These are phyloP conservation scores for Agrilus biguttatus DNA, from an alignment of 2,888 invertebrate genomes.

Conservation along the genomic window DNA sequence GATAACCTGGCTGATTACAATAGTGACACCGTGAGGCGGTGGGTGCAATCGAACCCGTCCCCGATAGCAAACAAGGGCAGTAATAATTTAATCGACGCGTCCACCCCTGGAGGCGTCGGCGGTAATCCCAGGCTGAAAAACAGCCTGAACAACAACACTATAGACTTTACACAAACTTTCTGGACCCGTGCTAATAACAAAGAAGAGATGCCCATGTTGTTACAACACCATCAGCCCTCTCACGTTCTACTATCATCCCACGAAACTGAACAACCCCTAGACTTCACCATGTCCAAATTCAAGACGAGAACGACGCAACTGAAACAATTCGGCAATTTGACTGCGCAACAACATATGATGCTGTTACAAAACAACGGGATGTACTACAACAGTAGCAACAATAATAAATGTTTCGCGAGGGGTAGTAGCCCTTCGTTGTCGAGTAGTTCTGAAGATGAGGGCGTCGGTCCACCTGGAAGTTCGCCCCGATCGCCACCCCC, in stretches of 20 bases:
- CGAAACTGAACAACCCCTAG: conserved; percentile 48
- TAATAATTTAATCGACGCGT: conserved; percentile 20
- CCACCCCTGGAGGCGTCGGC: conserved; percentile 8
- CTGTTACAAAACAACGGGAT: conserved; percentile 28
- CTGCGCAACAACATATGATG: conserved; percentile 29
- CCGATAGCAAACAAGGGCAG: conserved; percentile 30
- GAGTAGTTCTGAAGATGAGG: conserved; percentile 33
- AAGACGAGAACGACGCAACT: conserved; percentile 29
- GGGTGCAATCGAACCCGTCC: conserved; percentile 40
- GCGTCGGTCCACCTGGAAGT: conserved; percentile 25
- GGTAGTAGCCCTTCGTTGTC: conserved; percentile 30
- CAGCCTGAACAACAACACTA: conserved; percentile 37
- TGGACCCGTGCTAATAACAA: conserved; percentile 17
- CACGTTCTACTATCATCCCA: conserved; percentile 34
- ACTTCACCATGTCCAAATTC: conserved; percentile 55
- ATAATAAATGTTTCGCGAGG: conserved; percentile 23
- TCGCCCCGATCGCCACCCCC: conserved; percentile 27
- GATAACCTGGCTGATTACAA: conserved; percentile 46
- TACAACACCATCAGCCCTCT: conserved; percentile 34
- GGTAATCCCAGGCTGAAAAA: conserved; percentile 26
- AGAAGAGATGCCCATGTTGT: conserved; percentile 45
- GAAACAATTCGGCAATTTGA: conserved; percentile 24
- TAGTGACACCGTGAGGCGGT: conserved; percentile 42
- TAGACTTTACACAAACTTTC: conserved; percentile 29
- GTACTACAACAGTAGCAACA: conserved; percentile 26